A percentile compares a stretch with the other conserved stretches of the same genome.
Evolutionary conservation across 2,113 vertebrate genomes (phyloP).

Genomic region (Pseudorhombus dupliciocellatus): DNA sequence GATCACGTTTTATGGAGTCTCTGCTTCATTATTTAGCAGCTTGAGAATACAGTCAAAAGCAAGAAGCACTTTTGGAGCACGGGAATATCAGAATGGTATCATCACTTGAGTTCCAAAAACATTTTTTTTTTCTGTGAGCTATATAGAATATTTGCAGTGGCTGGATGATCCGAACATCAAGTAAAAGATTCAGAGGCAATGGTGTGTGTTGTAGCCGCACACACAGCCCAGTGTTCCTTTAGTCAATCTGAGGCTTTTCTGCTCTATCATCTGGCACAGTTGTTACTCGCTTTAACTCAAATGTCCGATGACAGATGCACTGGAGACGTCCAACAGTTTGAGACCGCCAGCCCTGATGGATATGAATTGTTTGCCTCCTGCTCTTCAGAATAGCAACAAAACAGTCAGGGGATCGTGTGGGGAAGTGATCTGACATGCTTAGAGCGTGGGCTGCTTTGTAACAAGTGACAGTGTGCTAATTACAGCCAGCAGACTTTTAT

Average conservation of each 20-base stretch:
- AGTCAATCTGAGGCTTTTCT: conserved; percentile 17
- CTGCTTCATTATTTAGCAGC: conserved; percentile 41
- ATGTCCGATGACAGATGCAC: conserved; percentile 18
- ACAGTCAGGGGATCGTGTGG: conserved; percentile 39
- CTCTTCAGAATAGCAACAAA: conserved; percentile 27
- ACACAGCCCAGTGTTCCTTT: not conserved
- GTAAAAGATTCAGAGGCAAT: not conserved
- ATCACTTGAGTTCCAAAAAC: conserved; percentile 7
- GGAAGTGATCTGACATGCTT: conserved; percentile 38
- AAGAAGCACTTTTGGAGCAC: not conserved
- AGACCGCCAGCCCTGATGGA: conserved; percentile 1
- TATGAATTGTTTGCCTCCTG: conserved; percentile 26
- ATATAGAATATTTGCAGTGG: not conserved
- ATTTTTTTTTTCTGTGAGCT: conserved; percentile 2
- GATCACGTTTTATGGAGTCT: conserved; percentile 15
- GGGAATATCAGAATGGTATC: conserved; percentile 6
- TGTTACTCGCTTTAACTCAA: conserved; percentile 26
- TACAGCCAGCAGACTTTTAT: conserved; percentile 52
- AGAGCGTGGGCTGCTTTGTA: conserved; percentile 48
- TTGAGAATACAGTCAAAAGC: not conserved
- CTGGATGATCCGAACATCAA: conserved; percentile 3
- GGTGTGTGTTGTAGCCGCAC: not conserved
- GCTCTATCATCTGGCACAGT: conserved; percentile 30
- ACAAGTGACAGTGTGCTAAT: conserved; percentile 69
- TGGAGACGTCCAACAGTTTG: conserved; percentile 6